Evolutionary conservation across 2,888 invertebrate species (phyloP).

Genomic region (Uloborus plumipes): DNA sequence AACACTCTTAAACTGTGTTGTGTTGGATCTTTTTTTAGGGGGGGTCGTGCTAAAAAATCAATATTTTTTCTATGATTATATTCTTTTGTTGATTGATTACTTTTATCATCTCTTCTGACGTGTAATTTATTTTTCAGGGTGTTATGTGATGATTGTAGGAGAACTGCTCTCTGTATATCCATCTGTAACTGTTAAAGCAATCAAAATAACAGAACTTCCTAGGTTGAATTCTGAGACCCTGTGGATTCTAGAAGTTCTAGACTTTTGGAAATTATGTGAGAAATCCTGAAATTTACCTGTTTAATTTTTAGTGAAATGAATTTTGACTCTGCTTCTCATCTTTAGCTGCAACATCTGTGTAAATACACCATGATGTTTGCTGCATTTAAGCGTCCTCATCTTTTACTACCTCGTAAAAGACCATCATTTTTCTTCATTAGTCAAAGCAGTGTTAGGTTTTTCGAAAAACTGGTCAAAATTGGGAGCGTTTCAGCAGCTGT

Average conservation of each 20-base stretch:
- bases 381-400: no score
- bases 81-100: background rate
- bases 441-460: no score
- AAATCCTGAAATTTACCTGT: background rate
- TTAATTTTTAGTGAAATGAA: no score
- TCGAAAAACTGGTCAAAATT: conserved; percentile 33
- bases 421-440: no score
- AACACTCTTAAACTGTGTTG: no score
- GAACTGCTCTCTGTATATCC: conserved; percentile 31
- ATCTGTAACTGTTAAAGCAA: conserved; percentile 20
- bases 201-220: conserved; percentile 36
- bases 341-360: no score
- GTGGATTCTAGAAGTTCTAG: conserved; percentile 52
- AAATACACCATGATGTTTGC: no score
- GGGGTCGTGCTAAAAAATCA: background rate
- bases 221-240: conserved; percentile 29
- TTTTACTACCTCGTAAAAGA: no score
- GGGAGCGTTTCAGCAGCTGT: conserved; percentile 33
- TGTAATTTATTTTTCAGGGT: conserved; percentile 14
- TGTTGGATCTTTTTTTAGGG: background rate
- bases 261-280: conserved; percentile 37
- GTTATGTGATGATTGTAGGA: conserved; percentile 47
- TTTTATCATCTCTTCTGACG: background rate
- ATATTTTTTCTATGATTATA: background rate
- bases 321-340: no score